Base-by-base conservation (phyloP, 2,888 invertebrate genomes). In the Euproctis similis region DNA sequence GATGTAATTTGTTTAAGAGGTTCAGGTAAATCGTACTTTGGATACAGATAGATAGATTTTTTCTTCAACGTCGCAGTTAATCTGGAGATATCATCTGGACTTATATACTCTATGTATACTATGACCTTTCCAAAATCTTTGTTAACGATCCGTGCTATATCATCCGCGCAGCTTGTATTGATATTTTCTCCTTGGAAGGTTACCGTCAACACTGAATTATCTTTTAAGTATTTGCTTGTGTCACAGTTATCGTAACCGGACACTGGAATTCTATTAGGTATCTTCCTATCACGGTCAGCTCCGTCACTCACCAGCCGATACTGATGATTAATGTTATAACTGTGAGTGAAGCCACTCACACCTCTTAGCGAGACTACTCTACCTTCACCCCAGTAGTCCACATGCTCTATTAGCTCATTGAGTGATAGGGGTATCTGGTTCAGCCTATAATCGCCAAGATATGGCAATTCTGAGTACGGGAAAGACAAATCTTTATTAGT, bases 321-420 rank as follows among this genome's bases (percentile, higher is more conserved):
- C 2, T 48, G 39, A 25, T 63, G 59, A 32, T 69, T 69, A 2
- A 69, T 57, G 12, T 66, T 66, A 28, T 62, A 69, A 17, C 63
- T 59, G 24, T 62, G 41, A 0, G 42, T 2, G 31, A 60, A 67
- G 1, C 68, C 68, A 11, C 54, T 61, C 9, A 14, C 24, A 0
- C 52, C 58, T 0, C 12, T 24, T 2, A 30, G n/a, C 1, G 41
- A 16, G 0, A 29, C 29, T 1, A 65, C 53, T 26, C 42, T 51
- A 0, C 68, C 69, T 29, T 68, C 66, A 2, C 69, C 67, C 68
- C 68, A 69, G 20, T 69, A 69, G 39, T 68, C 66, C 1, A 69
- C 54, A 26, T 56, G 58, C 2, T 63, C 53, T 2, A 67, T 32
- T 2, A 60, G 26, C 2, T 36, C 14, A 1, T 39, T 31, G 1